phyloP scores from a whole-genome alignment of 2,113 vertebrate species.

The Pollimyrus isidori region DNA sequence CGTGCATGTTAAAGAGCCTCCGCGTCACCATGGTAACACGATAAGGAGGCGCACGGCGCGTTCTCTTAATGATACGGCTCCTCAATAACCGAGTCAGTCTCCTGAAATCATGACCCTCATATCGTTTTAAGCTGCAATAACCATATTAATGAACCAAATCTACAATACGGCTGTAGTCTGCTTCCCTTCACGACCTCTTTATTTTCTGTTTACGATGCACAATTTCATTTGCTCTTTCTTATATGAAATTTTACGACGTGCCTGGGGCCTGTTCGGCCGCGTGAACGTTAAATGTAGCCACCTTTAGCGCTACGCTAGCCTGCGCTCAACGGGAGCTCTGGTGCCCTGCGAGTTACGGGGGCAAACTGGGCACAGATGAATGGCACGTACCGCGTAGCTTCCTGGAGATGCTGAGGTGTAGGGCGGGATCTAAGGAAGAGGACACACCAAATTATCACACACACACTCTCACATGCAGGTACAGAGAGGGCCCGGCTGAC shows the following conservation, averaged over 20 bases:
- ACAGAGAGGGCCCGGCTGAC: neutral
- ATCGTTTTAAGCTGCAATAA: neutral
- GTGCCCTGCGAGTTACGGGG: neutral
- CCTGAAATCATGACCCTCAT: neutral
- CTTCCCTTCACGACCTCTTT: neutral
- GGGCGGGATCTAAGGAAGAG: slow-evolving; percentile 72
- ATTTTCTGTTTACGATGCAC: neutral
- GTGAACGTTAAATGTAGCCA: slow-evolving; percentile 4
- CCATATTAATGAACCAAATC: neutral
- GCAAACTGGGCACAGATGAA: neutral
- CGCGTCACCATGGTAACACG: neutral
- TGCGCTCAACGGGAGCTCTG: neutral
- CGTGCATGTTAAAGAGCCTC: neutral
- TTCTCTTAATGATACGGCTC: neutral
- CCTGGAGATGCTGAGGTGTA: slow-evolving; percentile 95
- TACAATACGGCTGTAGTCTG: neutral
- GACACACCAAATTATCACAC: neutral
- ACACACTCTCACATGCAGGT: neutral
- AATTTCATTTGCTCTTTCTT: slow-evolving; percentile 4
- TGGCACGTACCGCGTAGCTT: slow-evolving; percentile 88
- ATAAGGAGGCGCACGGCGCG: neutral
- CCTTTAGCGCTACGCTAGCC: neutral
- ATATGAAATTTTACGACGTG: neutral
- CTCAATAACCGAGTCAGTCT: neutral
- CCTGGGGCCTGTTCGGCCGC: neutral